Evolutionary conservation across 2,113 vertebrate genomes (phyloP).

Genomic region (Bubalus kerabau): DNA sequence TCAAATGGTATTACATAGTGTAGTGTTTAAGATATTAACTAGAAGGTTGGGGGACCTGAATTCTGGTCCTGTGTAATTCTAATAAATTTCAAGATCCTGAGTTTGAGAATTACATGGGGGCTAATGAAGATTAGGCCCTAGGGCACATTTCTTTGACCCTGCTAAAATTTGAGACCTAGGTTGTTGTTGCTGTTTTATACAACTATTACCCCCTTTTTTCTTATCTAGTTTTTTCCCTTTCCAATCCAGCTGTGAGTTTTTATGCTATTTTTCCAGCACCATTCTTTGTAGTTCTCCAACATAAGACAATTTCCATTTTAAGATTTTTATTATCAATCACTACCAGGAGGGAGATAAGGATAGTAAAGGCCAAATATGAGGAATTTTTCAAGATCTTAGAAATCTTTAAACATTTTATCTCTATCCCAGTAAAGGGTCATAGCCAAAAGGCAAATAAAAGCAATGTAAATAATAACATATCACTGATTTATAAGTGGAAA

Average conservation of each 20-base stretch:
- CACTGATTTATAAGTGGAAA: background rate
- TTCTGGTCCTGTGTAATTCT: background rate
- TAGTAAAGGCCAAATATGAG: background rate
- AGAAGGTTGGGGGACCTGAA: background rate
- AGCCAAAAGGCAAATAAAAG: background rate
- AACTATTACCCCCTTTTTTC: background rate
- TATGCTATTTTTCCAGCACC: background rate
- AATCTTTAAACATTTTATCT: background rate
- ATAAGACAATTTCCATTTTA: constrained; percentile 6
- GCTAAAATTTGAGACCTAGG: background rate
- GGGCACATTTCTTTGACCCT: background rate
- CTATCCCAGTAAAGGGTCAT: background rate
- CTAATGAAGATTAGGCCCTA: background rate
- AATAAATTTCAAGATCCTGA: background rate
- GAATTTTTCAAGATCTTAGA: background rate
- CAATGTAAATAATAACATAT: background rate
- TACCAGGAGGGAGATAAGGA: background rate
- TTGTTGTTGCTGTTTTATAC: background rate
- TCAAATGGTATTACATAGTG: background rate
- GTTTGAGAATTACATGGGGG: background rate
- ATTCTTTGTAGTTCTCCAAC: background rate
- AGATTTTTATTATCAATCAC: background rate
- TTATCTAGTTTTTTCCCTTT: background rate
- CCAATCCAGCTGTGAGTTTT: background rate
- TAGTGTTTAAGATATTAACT: background rate